phyloP scores from a whole-genome alignment of 2,797 vertebrate species.

The Hyperoplus immaculatus region DNA sequence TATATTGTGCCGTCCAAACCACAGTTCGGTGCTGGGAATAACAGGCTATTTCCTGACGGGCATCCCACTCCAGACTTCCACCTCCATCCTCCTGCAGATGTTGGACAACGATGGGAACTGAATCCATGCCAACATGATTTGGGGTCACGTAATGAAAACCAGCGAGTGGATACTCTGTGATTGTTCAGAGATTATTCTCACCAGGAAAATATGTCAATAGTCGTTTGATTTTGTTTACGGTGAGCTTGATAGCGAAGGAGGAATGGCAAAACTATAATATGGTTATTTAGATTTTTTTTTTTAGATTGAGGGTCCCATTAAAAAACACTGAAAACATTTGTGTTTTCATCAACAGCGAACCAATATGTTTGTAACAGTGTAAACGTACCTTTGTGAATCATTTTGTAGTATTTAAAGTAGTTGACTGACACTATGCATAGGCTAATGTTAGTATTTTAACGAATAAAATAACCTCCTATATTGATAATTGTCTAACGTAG shows the following conservation, averaged over 20 bases:
- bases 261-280: too few species aligned
- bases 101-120: slow-evolving; percentile 33
- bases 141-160: too few species aligned
- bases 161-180: neutral
- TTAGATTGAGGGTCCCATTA: too few species aligned
- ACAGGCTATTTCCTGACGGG: slow-evolving; percentile 60
- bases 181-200: neutral
- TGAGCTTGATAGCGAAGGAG: neutral
- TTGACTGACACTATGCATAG: neutral
- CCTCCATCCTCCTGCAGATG: slow-evolving; percentile 48
- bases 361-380: neutral
- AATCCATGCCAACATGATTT: slow-evolving; percentile 15
- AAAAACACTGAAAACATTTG: neutral
- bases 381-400: neutral
- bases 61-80: slow-evolving; percentile 46
- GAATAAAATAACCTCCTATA: neutral
- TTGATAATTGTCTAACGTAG: neutral
- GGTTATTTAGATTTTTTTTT: too few species aligned
- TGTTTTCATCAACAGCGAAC: too few species aligned
- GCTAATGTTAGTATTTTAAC: neutral
- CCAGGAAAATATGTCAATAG: neutral
- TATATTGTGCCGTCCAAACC: neutral
- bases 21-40: slow-evolving; percentile 46
- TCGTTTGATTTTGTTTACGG: neutral
- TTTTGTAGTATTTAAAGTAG: neutral